Evolutionary conservation across 2,113 vertebrate genomes (phyloP).

Genomic region (Puffinus mauretanicus): DNA sequence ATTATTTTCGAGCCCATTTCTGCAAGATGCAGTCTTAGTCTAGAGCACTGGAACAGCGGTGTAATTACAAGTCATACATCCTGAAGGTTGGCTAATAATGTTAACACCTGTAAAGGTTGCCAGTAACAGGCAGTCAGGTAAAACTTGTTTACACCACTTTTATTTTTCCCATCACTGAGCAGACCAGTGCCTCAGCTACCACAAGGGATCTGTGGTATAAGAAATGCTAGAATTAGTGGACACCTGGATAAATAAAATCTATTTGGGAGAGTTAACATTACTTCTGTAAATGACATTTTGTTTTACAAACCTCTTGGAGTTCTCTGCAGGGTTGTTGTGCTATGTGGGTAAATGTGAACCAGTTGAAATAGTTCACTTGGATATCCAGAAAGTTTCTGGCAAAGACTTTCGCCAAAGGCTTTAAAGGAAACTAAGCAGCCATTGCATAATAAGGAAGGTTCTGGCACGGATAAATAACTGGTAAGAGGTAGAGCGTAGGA

Average conservation of each 20-base stretch:
- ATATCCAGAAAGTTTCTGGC: neutral
- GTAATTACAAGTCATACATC: neutral
- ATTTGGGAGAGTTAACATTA: conserved; percentile 1
- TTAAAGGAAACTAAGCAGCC: neutral
- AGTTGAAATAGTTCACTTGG: neutral
- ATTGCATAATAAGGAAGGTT: neutral
- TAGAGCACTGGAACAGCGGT: neutral
- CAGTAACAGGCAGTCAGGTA: neutral
- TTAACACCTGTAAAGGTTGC: neutral
- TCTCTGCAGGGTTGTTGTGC: neutral
- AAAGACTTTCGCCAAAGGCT: neutral
- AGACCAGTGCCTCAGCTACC: neutral
- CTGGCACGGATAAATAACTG: neutral
- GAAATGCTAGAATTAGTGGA: conserved; percentile 45
- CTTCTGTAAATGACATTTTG: neutral
- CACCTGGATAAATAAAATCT: conserved; percentile 37
- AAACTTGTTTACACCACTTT: neutral
- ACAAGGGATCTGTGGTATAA: neutral
- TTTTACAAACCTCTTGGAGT: neutral
- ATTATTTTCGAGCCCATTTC: neutral
- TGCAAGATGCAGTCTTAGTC: neutral
- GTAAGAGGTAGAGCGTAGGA: neutral
- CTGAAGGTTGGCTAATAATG: neutral
- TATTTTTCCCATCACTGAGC: neutral
- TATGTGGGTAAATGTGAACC: neutral